Evolutionary conservation across 1,140 invertebrate species (phyloP).

Genomic region (Macrocentrus cingulum): DNA sequence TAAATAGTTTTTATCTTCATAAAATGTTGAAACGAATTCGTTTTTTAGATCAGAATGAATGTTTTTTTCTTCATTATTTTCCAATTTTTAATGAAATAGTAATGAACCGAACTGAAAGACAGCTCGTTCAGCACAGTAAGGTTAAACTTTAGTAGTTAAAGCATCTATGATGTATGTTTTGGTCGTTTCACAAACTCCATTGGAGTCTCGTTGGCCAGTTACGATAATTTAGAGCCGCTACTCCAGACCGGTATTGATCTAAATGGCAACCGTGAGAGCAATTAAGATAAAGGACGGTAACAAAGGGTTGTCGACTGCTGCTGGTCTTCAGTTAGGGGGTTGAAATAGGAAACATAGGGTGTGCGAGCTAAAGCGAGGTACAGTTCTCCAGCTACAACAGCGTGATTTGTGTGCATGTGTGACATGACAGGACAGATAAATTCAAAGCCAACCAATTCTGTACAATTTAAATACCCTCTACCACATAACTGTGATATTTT

Average conservation of each 20-base stretch:
- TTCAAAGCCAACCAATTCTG: background rate
- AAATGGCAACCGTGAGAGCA: constrained; percentile 55
- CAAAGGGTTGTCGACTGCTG: constrained; percentile 52
- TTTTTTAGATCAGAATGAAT: no score
- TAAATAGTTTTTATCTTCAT: no score
- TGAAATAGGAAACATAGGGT: constrained; percentile 19
- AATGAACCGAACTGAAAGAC: no score
- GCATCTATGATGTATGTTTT: background rate
- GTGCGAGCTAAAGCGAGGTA: background rate
- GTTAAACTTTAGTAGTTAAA: no score
- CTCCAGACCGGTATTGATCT: constrained; percentile 46
- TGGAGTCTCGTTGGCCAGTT: constrained; percentile 4
- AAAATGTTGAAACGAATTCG: no score
- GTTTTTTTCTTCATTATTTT: no score
- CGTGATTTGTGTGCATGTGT: no score
- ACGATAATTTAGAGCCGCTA: constrained; percentile 47
- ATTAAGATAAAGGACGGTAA: constrained; percentile 57
- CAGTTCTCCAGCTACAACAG: background rate
- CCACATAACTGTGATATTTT: no score
- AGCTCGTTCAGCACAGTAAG: no score
- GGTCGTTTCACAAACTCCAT: background rate
- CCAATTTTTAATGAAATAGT: no score
- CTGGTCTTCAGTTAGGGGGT: constrained; percentile 37
- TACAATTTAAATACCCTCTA: background rate
- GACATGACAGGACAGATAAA: no score